Evolutionary conservation across 2,888 invertebrate species (phyloP).

Genomic region (Nematopogon swammerdamellus): DNA sequence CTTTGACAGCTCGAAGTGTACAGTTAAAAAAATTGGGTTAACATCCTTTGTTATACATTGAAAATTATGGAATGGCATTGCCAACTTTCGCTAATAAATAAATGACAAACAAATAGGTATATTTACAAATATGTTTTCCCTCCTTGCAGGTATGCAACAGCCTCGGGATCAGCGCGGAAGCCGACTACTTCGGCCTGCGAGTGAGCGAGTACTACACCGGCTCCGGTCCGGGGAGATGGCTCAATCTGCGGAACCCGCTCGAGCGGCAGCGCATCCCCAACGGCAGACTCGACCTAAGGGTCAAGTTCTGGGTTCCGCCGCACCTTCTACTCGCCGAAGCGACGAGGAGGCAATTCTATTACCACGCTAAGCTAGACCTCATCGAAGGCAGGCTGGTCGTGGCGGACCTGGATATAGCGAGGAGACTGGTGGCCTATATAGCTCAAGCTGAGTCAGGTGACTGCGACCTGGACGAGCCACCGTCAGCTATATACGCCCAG

Average conservation of each 20-base stretch:
- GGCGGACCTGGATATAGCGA: slow-evolving; percentile 65
- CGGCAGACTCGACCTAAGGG: slow-evolving; percentile 67
- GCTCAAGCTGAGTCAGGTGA: slow-evolving; percentile 74
- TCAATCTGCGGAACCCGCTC: slow-evolving; percentile 81
- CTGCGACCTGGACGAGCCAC: slow-evolving; percentile 59
- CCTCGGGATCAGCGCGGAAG: slow-evolving; percentile 78
- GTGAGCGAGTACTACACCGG: slow-evolving; percentile 27
- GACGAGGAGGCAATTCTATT: slow-evolving; percentile 83
- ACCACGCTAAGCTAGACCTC: slow-evolving; percentile 76
- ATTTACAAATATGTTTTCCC: no score
- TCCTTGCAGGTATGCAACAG: slow-evolving; percentile 74
- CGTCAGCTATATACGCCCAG: slow-evolving; percentile 60
- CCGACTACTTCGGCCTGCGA: slow-evolving; percentile 87
- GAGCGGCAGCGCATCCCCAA: slow-evolving; percentile 68
- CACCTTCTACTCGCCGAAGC: slow-evolving; percentile 82
- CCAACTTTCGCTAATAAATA: no score
- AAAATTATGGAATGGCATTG: no score
- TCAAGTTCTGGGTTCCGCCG: slow-evolving; percentile 91
- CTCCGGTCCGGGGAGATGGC: slow-evolving; percentile 76
- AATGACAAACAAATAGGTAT: no score
- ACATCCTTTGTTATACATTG: no score
- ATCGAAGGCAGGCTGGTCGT: slow-evolving; percentile 70
- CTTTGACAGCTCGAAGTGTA: no score
- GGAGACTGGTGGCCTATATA: slow-evolving; percentile 71
- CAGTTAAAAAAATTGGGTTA: no score